Evolutionary conservation across 2,888 invertebrate genomes (phyloP).

Genomic region (Dryocosmus kuriphilus): DNA sequence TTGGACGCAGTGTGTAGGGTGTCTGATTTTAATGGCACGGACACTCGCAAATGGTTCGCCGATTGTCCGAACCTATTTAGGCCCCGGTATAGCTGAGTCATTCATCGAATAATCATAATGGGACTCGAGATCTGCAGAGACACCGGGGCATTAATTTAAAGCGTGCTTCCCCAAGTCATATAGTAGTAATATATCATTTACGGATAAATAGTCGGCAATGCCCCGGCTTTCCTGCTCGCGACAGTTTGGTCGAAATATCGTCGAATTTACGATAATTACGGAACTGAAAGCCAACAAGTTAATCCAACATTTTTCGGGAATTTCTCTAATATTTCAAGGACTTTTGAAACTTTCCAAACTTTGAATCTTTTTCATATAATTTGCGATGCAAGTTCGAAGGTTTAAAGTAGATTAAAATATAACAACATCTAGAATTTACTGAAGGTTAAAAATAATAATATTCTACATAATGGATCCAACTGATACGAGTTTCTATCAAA

Average conservation of each 20-base stretch:
- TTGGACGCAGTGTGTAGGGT: slow-evolving; percentile 61
- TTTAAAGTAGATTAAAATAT: too few species aligned
- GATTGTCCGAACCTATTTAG: slow-evolving; percentile 69
- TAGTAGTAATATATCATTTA: slow-evolving; percentile 20
- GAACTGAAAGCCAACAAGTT: neutral
- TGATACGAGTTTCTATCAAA: too few species aligned
- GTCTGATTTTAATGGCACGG: slow-evolving; percentile 73
- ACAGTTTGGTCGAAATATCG: slow-evolving; percentile 12
- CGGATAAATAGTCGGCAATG: slow-evolving; percentile 6
- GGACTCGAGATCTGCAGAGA: slow-evolving; percentile 39
- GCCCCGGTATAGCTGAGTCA: slow-evolving; percentile 56
- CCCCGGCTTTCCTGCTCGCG: neutral
- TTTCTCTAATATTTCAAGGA: too few species aligned
- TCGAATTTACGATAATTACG: neutral
- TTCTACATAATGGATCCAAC: too few species aligned
- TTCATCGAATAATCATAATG: slow-evolving; percentile 39
- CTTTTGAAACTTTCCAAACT: too few species aligned
- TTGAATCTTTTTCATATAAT: too few species aligned
- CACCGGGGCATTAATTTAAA: slow-evolving; percentile 43
- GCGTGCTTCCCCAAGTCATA: slow-evolving; percentile 28
- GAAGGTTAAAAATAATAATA: too few species aligned
- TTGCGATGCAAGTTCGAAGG: too few species aligned
- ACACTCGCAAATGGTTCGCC: slow-evolving; percentile 65
- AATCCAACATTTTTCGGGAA: neutral
- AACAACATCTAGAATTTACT: too few species aligned